phyloP scores from a whole-genome alignment of 2,113 vertebrate genomes.

The Brachionichthys hirsutus region DNA sequence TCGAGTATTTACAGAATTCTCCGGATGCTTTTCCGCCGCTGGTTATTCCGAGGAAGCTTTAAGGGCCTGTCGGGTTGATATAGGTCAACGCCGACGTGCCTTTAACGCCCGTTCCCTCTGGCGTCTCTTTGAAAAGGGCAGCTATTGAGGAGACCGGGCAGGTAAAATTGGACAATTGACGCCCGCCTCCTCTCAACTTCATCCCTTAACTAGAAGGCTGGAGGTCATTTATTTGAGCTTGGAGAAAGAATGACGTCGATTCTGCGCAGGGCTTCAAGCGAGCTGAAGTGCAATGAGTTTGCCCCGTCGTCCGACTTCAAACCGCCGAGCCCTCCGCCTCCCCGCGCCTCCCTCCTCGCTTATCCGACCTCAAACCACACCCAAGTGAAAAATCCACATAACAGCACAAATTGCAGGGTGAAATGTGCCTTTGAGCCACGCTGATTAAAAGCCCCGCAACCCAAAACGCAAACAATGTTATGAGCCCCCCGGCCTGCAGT shows the following conservation, averaged over 20 bases:
- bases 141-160: slow-evolving; percentile 26
- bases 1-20: not conserved
- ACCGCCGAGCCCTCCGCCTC: slow-evolving; percentile 16
- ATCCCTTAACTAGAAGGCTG: slow-evolving; percentile 57
- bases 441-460: slow-evolving; percentile 73
- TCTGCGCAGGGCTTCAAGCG: slow-evolving; percentile 31
- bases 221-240: slow-evolving; percentile 62
- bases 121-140: slow-evolving; percentile 49
- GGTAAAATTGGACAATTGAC: not conserved
- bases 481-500: slow-evolving; percentile 60
- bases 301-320: slow-evolving; percentile 44
- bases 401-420: slow-evolving; percentile 72
- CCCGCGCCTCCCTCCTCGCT: slow-evolving; percentile 17
- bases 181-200: slow-evolving; percentile 33
- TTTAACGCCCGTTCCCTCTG: slow-evolving; percentile 12
- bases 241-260: slow-evolving; percentile 49
- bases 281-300: slow-evolving; percentile 46
- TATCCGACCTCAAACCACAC: slow-evolving; percentile 60
- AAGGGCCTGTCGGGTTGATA: slow-evolving; percentile 21
- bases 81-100: slow-evolving; percentile 31
- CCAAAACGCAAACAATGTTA: slow-evolving; percentile 59
- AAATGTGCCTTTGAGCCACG: slow-evolving; percentile 53
- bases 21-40: not conserved
- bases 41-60: slow-evolving; percentile 20
- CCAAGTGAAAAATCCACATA: slow-evolving; percentile 62